Base-by-base conservation (phyloP, 2,113 vertebrate genomes). In the Sceloporus undulatus region DNA sequence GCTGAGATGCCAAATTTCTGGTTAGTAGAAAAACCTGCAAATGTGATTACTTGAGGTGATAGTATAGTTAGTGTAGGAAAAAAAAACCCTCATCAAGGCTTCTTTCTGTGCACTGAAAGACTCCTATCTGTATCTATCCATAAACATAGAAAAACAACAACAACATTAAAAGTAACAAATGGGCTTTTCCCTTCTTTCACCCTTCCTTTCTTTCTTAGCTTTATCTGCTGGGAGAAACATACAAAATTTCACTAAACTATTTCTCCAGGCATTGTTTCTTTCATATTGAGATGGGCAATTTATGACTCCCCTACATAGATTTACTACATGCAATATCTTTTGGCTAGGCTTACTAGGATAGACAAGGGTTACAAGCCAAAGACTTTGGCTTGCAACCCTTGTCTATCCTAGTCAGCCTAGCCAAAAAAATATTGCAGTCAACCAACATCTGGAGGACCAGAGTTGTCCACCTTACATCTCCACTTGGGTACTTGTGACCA, bases 21-120 rank as follows among this genome's bases (percentile, higher is more conserved):
- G 27, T 56, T 11, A 18, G 14, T 79, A 56, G 40, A 82, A 68
- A 83, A 83, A 70, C 40, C 19, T 70, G 65, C 65, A 29, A 70
- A 48, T 42, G 9, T 68, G 42, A 21, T 71, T n/a, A 71, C 66
- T 21, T 52, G 29, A 66, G 42, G 40, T 13, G 38, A 68, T 4
- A 27, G 4, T 48, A 5, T 34, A 9, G 34, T 75, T 34, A 75
- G 42, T 27, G 23, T 77, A 42, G 7, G 3, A 10, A 29, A 21
- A 16, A 34, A 21, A 40, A 75, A 2, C 34, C 3, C 34, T 18
- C 40, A 70, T 9, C 38, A 48, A 73, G 27, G 9, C n/a, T 4
- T n/a, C 18, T 82, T 82, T 48, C 27, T 95, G 82, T 90, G 91
- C 52, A 91, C 77, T 90, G 93, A 90, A 70, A 29, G 84, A 91